Percentiles rank a stretch among this genome's conserved stretches.
Conservation (phyloP, 2,888 invertebrate genomes). For the Deroplatys truncata region DNA sequence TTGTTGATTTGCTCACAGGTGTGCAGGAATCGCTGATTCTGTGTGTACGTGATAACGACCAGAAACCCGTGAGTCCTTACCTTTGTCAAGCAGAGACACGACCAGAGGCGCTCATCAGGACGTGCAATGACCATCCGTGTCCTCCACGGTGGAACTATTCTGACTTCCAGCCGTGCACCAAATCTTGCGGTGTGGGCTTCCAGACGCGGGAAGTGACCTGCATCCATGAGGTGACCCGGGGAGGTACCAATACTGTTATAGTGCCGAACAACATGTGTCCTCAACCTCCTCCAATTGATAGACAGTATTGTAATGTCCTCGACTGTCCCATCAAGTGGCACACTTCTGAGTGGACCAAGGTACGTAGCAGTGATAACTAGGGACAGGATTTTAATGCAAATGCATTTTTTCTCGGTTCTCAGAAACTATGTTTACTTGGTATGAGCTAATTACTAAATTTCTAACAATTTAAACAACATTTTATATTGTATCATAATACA, state of each 20-base stretch:
- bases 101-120: constrained; percentile 82
- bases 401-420: background rate
- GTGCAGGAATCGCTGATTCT: constrained; percentile 80
- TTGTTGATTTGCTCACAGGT: constrained; percentile 41
- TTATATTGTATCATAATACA: too few species aligned
- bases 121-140: constrained; percentile 93
- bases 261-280: constrained; percentile 94
- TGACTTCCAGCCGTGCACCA: constrained; percentile 68
- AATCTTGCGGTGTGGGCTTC: constrained; percentile 90
- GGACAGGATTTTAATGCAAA: too few species aligned
- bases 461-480: too few species aligned
- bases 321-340: constrained; percentile 93
- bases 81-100: constrained; percentile 82
- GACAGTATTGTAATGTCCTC: constrained; percentile 87
- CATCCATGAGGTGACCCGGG: constrained; percentile 81
- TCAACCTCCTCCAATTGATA: constrained; percentile 81
- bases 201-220: constrained; percentile 88
- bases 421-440: too few species aligned
- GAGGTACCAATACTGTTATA: constrained; percentile 82
- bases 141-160: constrained; percentile 73
- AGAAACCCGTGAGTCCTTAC: constrained; percentile 81
- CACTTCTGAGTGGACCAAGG: constrained; percentile 78
- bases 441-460: too few species aligned
- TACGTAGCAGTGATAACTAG: constrained; percentile 35
- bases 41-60: constrained; percentile 82